phyloP scores from a whole-genome alignment of 2,113 vertebrate species.

The Ctenomys sociabilis region DNA sequence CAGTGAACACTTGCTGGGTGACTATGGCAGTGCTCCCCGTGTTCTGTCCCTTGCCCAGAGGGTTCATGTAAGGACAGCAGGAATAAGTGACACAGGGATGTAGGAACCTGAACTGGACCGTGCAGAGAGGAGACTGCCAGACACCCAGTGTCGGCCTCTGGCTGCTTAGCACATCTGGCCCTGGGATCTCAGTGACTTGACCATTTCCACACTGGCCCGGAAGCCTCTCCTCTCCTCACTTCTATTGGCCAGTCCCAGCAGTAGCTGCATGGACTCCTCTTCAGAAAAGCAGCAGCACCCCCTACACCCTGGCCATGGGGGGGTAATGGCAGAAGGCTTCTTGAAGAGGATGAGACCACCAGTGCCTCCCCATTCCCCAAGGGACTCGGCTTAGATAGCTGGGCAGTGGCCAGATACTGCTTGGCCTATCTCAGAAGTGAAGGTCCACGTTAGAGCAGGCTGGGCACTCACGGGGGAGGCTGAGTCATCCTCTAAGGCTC shows the following conservation, averaged over 20 bases:
- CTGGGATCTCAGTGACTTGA: fast-evolving
- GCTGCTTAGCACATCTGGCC: not conserved
- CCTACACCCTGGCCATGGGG: not conserved
- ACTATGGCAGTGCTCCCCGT: not conserved
- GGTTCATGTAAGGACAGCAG: not conserved
- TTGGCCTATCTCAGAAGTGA: not conserved
- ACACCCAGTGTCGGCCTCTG: not conserved
- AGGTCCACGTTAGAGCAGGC: fast-evolving
- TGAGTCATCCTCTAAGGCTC: not conserved
- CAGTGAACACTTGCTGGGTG: not conserved
- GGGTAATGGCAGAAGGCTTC: not conserved
- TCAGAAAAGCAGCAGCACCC: not conserved
- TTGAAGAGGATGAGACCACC: not conserved
- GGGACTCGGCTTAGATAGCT: not conserved
- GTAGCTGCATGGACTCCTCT: not conserved
- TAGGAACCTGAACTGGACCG: not conserved
- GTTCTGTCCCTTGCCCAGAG: not conserved
- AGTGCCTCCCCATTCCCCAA: not conserved
- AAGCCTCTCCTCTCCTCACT: not conserved
- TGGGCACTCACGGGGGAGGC: not conserved
- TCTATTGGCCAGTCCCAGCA: not conserved
- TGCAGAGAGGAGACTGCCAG: not conserved
- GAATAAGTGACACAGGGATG: not conserved
- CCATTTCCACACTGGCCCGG: not conserved
- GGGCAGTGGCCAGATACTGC: not conserved